Base-by-base conservation (phyloP, 2,113 vertebrate species). In the Vulpes ferrilata region DNA sequence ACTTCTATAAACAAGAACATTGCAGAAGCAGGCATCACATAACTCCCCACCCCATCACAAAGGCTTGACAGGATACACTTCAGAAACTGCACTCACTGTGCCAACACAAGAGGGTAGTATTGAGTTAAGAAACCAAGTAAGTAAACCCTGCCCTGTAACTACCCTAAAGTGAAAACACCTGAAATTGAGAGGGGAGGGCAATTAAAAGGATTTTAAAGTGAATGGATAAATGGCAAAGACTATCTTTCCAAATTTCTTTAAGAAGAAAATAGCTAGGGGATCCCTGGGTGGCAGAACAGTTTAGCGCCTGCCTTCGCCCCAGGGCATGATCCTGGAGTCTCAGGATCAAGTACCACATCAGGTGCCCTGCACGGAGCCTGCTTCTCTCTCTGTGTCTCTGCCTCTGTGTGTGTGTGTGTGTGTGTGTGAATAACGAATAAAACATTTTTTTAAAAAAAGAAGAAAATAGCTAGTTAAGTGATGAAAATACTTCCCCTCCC, bases 61-160 rank as follows among this genome's bases (percentile, higher is more conserved):
- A 92, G 62, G 2, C 51, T 94, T 60, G 2, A 60, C 32, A 16
- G 22, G 22, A 11, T 35, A 51, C n/a, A 89, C 15, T 48, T 78
- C 7, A 81, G 69, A 81, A 91, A 64, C n/a, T 62, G 43, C 17
- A 81, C 38, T 90, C 43, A 64, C 22, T 90, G 0, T 62, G 13
- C 17, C 53, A 94, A 78, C 87, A 90, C 69, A 86, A 96, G 95
- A 93, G 60, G 76, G 82, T 97, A 32, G 23, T 88, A 88, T n/a
- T 93, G 59, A 59, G 64, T 78, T 85, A 64, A 76, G 53, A 92
- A 96, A 60, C 11, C 30, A n/a, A 78, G 30, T 59, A 60, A 83
- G 16, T 88, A 74, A 85, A 48, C n/a, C 57, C 79, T 35, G 30
- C 48, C 7, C 62, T 5, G 16, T 53, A 60, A 67, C 27, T 17